Evolutionary conservation across 2,797 vertebrate genomes (phyloP), one percentile per base, ranked within the genome.

Genomic region (Tamandua tetradactyla): DNA sequence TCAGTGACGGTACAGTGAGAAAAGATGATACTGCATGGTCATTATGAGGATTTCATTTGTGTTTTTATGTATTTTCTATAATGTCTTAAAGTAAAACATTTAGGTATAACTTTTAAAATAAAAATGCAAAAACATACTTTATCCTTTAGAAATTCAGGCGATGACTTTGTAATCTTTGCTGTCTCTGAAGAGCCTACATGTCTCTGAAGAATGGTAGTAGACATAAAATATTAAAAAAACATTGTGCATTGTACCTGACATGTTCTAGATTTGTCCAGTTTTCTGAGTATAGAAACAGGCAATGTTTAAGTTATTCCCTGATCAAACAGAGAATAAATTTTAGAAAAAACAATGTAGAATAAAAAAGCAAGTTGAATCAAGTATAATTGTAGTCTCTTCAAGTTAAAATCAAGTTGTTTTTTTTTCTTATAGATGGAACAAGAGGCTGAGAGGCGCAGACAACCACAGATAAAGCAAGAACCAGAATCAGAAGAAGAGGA

Each of bases 371-470:
- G 18, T 87, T 94, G 49, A 74, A 64, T 69, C 10, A 4, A 47
- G 22, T 78, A 5, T 47, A 32, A 15, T 62, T 76, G 7, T 42
- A 14, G 18, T 94, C 12, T 85, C 7, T 86, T 82, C 30, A 18
- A 47, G 59, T 15, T 68, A 52, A 68, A 91, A 90, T 88, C 7
- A 52, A 2, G 7, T 92, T 61, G 9, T 18, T 92, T 5, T 92
- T 5, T 96, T 85, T 95, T 14, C 1, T 81, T 97, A 92, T 97
- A 99, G 99, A 99, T 99, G 99, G 99, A 99, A 96, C 99, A 99
- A 95, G 99, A 99, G 97, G 99, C 99, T 97, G 99, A 99, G 95
- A 99, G 99, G 96, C 99, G 99, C 95, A 98, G 99, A 85, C 99
- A 99, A 75, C 99, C 99, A 79, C 99, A 99, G 59, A 98, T 99